Evolutionary conservation across 1,140 invertebrate genomes (phyloP).

Genomic region (Palaemon carinicauda): DNA sequence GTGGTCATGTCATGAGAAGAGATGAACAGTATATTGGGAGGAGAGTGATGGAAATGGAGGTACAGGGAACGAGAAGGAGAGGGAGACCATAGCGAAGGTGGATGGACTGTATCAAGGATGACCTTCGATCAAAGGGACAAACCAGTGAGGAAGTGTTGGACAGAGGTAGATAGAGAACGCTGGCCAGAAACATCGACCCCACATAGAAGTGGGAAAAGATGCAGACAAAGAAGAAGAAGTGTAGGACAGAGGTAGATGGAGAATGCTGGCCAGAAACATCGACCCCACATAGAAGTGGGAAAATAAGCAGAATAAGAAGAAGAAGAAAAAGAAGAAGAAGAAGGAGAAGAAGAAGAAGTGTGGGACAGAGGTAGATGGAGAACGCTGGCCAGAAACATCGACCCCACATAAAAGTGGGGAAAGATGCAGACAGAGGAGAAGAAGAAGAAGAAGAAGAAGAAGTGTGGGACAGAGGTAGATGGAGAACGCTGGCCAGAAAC

Average conservation of each 20-base stretch:
- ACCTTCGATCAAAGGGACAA: no score
- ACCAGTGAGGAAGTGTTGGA: neutral
- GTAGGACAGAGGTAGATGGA: neutral
- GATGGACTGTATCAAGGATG: no score
- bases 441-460: neutral
- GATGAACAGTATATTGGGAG: no score
- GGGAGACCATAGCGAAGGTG: no score
- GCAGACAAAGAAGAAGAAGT: neutral
- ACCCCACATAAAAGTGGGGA: neutral
- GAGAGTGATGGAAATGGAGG: no score
- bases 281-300: no score
- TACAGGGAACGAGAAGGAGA: no score
- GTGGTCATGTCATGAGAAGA: no score
- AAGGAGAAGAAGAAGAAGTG: neutral
- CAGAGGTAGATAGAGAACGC: neutral
- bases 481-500: no score
- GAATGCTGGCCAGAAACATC: no score
- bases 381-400: no score
- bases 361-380: neutral
- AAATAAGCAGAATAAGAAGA: neutral
- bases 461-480: conserved; percentile 14
- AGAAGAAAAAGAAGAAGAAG: neutral
- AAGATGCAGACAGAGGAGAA: neutral
- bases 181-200: no score
- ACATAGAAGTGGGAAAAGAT: neutral